Percentiles rank a stretch among this genome's conserved stretches.
Evolutionary conservation across 2,888 invertebrate species (phyloP).

Genomic region (Pocota personata): DNA sequence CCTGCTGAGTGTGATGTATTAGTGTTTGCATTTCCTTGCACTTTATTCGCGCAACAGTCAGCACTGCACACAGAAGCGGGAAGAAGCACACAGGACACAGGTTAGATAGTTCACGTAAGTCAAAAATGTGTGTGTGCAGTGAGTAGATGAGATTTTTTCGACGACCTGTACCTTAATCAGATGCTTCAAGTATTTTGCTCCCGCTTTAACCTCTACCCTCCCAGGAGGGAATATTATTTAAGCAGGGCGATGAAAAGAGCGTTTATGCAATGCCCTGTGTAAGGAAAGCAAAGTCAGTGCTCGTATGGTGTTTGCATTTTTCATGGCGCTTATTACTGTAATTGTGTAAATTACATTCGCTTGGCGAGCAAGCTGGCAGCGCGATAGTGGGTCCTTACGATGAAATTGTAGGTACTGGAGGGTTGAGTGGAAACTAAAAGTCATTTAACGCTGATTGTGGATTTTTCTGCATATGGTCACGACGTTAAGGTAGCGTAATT

Average conservation of each 20-base stretch:
- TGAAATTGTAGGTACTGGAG: neutral
- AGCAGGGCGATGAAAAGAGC: neutral
- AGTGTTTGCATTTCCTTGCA: constrained; percentile 69
- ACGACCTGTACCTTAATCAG: neutral
- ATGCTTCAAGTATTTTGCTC: neutral
- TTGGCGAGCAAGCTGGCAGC: neutral
- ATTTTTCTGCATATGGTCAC: constrained; percentile 48
- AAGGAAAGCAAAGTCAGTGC: neutral
- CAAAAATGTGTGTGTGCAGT: constrained; percentile 33
- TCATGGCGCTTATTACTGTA: constrained; percentile 64
- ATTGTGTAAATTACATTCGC: constrained; percentile 48
- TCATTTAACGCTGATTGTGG: constrained; percentile 43
- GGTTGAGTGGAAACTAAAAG: neutral
- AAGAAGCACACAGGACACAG: neutral
- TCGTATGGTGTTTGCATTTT: constrained; percentile 48
- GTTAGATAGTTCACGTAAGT: constrained; percentile 39
- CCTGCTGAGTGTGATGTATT: constrained; percentile 73
- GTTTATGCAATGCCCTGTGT: neutral
- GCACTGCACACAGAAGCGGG: constrained; percentile 6
- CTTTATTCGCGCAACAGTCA: constrained; percentile 59
- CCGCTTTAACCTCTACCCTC: neutral
- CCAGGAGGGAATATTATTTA: neutral
- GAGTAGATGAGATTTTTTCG: constrained; percentile 33
- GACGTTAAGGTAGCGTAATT: neutral
- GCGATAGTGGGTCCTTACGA: neutral